Percentiles rank a stretch among this genome's conserved stretches.
Evolutionary conservation across 2,888 invertebrate species (phyloP).

Genomic region (Litoditis marina): DNA sequence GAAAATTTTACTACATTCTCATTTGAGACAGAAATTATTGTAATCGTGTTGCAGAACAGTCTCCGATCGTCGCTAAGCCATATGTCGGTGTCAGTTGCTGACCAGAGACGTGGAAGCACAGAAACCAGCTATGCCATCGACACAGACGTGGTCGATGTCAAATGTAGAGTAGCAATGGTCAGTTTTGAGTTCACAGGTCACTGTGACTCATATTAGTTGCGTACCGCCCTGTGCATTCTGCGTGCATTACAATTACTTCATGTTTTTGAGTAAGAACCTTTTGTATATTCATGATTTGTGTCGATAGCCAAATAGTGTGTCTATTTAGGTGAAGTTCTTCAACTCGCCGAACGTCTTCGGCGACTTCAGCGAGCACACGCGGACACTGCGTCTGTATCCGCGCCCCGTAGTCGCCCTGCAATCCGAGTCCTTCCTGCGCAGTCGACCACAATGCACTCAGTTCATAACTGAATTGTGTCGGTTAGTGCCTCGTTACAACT

Average conservation of each 20-base stretch:
- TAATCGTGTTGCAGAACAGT: slow-evolving; percentile 40
- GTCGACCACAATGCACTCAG: slow-evolving; percentile 80
- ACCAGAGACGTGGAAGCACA: slow-evolving; percentile 29
- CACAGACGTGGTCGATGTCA: slow-evolving; percentile 95
- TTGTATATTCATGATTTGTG: background rate
- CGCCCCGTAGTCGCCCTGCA: slow-evolving; percentile 98
- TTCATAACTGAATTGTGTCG: slow-evolving; percentile 84
- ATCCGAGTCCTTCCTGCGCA: slow-evolving; percentile 78
- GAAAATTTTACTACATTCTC: no score
- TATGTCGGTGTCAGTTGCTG: slow-evolving; percentile 64
- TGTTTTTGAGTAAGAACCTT: background rate
- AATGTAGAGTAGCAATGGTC: slow-evolving; percentile 94
- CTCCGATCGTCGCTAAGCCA: slow-evolving; percentile 71
- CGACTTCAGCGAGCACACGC: slow-evolving; percentile 94
- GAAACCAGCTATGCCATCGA: slow-evolving; percentile 66
- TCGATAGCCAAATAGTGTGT: background rate
- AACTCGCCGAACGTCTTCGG: slow-evolving; percentile 94
- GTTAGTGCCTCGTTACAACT: slow-evolving; percentile 10
- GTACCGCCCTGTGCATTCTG: no score
- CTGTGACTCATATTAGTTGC: no score
- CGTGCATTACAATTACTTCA: background rate
- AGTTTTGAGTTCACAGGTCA: slow-evolving; percentile 40
- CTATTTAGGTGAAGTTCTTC: slow-evolving; percentile 83
- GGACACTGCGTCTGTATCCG: slow-evolving; percentile 90
- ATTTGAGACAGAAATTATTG: background rate